Evolutionary conservation across 64 coral and sea anemone genomes (phyloP).

Genomic region (Exaiptasia diaphana): DNA sequence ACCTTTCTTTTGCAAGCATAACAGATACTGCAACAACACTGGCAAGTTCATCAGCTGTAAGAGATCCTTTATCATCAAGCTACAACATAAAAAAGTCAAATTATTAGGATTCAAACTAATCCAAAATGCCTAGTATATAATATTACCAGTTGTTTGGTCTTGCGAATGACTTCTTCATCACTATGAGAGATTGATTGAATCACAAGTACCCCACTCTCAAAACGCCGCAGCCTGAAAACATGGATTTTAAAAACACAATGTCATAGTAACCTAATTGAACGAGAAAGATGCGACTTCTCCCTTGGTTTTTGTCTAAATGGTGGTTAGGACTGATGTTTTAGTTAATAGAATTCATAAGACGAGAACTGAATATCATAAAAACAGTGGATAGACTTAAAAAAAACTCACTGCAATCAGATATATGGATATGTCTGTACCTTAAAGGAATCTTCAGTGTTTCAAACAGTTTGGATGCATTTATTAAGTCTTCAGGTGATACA

Average conservation of each 20-base stretch:
- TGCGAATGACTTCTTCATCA: constrained; percentile 88
- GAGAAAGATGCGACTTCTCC: not conserved
- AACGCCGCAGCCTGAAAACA: constrained; percentile 61
- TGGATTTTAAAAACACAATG: not conserved
- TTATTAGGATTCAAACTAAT: not conserved
- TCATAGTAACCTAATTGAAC: no score
- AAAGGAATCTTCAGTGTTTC: constrained; percentile 68
- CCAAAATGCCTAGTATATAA: not conserved
- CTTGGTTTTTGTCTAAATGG: not conserved
- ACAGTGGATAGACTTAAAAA: no score
- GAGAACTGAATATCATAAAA: no score
- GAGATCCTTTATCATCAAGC: constrained; percentile 75
- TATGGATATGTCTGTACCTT: constrained; percentile 40
- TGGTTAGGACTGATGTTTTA: not conserved
- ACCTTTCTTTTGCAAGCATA: constrained; percentile 98
- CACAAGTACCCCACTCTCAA: constrained; percentile 94
- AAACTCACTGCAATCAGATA: no score
- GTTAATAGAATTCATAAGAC: not conserved
- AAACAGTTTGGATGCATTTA: constrained; percentile 84
- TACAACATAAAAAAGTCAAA: constrained; percentile 12
- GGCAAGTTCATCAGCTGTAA: constrained; percentile 85
- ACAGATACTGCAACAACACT: constrained; percentile 66
- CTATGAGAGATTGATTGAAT: constrained; percentile 87
- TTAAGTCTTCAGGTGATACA: constrained; percentile 94
- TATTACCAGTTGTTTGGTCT: constrained; percentile 69